Evolutionary conservation across 2,888 invertebrate genomes (phyloP).

Genomic region (Aelia acuminata): DNA sequence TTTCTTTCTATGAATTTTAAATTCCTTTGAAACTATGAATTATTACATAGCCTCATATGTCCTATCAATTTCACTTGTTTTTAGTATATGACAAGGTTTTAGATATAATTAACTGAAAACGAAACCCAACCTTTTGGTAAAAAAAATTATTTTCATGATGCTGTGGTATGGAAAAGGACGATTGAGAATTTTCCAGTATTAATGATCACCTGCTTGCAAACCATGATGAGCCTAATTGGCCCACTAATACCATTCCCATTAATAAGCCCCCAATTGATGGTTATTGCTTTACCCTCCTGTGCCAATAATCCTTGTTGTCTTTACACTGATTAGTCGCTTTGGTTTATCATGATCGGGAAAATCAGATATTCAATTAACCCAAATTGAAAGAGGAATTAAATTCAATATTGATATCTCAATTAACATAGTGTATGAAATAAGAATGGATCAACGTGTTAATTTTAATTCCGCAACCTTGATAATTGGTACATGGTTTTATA

Average conservation of each 20-base stretch:
- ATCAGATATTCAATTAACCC: not conserved
- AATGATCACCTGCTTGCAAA: not conserved
- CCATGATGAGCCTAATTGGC: not conserved
- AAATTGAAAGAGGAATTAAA: not conserved
- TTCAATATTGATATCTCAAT: not conserved
- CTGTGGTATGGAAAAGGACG: too few species aligned
- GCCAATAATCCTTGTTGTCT: not conserved
- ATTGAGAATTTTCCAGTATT: not conserved
- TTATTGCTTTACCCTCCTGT: not conserved
- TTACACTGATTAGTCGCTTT: not conserved
- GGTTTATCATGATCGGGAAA: not conserved
- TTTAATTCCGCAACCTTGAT: too few species aligned
- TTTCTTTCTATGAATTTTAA: too few species aligned
- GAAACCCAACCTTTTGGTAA: too few species aligned
- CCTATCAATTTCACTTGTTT: too few species aligned
- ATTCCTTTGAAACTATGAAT: too few species aligned
- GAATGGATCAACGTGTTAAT: not conserved
- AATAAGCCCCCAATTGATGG: constrained; percentile 17
- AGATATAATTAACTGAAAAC: too few species aligned
- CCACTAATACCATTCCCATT: not conserved
- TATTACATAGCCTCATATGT: too few species aligned
- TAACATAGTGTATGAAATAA: not conserved
- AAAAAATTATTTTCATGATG: too few species aligned
- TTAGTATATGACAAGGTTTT: too few species aligned
- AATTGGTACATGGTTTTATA: too few species aligned